Conservation (phyloP, 2,113 vertebrate species). For the Rhadina sibilatrix region DNA sequence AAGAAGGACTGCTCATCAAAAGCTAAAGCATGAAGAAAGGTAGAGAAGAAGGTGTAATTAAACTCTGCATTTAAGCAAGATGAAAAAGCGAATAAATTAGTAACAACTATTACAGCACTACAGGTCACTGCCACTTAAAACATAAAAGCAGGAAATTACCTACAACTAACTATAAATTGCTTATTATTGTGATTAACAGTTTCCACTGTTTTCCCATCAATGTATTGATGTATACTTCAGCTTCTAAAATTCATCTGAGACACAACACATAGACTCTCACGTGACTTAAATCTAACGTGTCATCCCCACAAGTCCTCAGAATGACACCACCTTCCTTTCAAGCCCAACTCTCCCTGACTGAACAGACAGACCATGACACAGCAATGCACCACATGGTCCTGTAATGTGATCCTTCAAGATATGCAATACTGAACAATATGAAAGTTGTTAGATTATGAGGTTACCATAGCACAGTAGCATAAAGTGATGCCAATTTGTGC, state of each 20-base stretch:
- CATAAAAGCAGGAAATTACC: background rate
- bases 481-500: background rate
- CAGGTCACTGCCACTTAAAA: background rate
- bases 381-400: background rate
- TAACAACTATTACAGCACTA: background rate
- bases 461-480: background rate
- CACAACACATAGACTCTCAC: background rate
- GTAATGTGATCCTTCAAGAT: background rate
- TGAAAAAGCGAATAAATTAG: background rate
- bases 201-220: background rate
- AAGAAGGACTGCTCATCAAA: background rate
- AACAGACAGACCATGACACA: background rate
- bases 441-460: background rate
- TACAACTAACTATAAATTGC: background rate
- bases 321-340: background rate
- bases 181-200: background rate
- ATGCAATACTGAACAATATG: background rate
- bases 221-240: background rate
- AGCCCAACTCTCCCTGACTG: background rate
- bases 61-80: background rate
- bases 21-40: background rate
- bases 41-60: background rate
- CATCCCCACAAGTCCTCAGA: background rate
- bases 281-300: fast-evolving
- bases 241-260: background rate